Percentiles rank a stretch among this genome's conserved stretches.
Conservation (phyloP, 2,113 vertebrate genomes). For the Manacus vitellinus region DNA sequence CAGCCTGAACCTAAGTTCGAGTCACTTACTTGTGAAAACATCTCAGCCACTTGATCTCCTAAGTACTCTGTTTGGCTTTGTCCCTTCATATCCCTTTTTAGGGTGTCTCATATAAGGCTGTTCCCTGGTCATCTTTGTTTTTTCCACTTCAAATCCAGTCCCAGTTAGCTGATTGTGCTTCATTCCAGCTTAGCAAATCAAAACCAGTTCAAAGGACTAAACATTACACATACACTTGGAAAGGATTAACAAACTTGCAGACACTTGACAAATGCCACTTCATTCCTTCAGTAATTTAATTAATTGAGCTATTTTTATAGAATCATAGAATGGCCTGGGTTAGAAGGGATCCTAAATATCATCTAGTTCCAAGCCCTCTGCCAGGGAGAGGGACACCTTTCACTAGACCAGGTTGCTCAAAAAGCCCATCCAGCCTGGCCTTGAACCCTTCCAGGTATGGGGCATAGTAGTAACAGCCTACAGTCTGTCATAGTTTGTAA, state of each 20-base stretch:
- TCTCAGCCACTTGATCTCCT: background rate
- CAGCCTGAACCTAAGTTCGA: background rate
- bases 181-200: background rate
- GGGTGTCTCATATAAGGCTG: background rate
- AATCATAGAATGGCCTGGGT: fast-evolving
- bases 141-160: background rate
- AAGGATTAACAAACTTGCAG: background rate
- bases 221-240: background rate
- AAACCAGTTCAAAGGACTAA: background rate
- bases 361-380: background rate
- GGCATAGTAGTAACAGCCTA: background rate
- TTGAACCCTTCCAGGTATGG: background rate
- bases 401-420: background rate
- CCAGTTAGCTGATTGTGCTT: background rate
- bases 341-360: background rate
- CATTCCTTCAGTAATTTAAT: background rate
- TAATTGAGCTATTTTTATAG: background rate
- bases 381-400: background rate
- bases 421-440: background rate
- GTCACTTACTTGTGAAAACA: background rate
- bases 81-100: background rate
- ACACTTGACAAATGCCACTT: background rate
- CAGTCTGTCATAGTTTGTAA: background rate
- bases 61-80: background rate
- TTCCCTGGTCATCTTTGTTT: background rate